A percentile compares a stretch with the other conserved stretches of the same genome.
Evolutionary conservation across 2,797 vertebrate genomes (phyloP).

Genomic region (Platyrinchus mystaceus): DNA sequence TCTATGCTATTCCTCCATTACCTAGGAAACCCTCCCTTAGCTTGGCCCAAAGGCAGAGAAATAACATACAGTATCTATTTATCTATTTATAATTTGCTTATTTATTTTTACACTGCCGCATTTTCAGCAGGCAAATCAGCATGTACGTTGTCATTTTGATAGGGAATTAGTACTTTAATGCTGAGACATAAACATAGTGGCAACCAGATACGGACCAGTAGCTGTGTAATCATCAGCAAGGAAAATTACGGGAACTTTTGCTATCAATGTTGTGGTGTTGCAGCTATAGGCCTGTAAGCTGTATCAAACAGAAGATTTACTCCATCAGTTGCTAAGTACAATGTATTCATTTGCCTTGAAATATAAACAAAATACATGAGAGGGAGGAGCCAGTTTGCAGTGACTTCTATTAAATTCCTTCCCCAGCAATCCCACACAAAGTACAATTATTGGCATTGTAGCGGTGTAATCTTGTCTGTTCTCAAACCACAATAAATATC

Average conservation of each 20-base stretch:
- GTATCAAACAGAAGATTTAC: background rate
- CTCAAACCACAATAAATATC: conserved; percentile 23
- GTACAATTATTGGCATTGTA: background rate
- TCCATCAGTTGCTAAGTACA: background rate
- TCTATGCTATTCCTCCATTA: background rate
- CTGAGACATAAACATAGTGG: background rate
- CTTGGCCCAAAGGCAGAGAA: background rate
- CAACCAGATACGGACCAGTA: background rate
- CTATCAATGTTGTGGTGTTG: background rate
- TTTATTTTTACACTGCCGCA: background rate
- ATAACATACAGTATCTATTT: background rate
- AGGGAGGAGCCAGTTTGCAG: conserved; percentile 5
- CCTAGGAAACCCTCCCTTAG: background rate
- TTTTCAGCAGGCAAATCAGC: background rate
- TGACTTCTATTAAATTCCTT: conserved; percentile 15
- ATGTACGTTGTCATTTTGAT: background rate
- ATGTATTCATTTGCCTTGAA: background rate
- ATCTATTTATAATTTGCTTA: background rate
- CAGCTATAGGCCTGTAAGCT: background rate
- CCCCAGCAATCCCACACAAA: background rate
- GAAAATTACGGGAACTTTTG: background rate
- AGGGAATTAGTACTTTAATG: conserved; percentile 14
- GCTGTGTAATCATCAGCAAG: background rate
- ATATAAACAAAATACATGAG: background rate
- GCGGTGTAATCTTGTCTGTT: conserved; percentile 24